phyloP scores from a whole-genome alignment of 2,113 vertebrate genomes.

The Formicarius rufipectus region DNA sequence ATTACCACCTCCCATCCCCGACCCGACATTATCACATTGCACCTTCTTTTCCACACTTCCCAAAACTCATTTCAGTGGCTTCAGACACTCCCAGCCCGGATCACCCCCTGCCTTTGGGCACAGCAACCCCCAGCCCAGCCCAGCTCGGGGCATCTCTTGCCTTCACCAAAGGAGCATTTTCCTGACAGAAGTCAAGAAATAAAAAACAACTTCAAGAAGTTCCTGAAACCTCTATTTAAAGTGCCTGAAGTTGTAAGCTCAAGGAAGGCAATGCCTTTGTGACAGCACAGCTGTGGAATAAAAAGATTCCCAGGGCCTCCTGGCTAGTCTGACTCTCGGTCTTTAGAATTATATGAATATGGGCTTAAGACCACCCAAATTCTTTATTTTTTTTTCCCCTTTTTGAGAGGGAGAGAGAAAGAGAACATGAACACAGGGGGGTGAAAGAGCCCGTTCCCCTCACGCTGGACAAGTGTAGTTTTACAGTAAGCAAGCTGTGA shows the following conservation, averaged over 20 bases:
- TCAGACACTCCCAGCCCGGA: background rate
- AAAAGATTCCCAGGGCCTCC: constrained; percentile 45
- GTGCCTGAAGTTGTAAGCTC: constrained; percentile 24
- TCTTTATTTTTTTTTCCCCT: background rate
- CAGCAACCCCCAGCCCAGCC: background rate
- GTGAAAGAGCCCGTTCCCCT: background rate
- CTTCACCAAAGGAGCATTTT: constrained; percentile 5
- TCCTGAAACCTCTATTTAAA: constrained; percentile 47
- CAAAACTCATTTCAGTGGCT: background rate
- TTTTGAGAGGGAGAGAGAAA: background rate
- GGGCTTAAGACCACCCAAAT: constrained; percentile 56
- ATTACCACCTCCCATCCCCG: background rate
- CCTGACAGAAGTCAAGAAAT: constrained; percentile 53
- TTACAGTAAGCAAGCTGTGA: constrained; percentile 43
- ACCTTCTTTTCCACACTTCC: background rate
- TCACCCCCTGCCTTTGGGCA: background rate
- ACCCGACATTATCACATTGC: background rate
- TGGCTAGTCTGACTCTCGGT: constrained; percentile 1
- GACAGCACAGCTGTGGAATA: constrained; percentile 37
- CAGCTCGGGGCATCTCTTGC: background rate
- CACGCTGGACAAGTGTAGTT: background rate
- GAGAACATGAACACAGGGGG: background rate
- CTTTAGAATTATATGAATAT: constrained; percentile 54
- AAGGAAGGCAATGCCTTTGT: constrained; percentile 18
- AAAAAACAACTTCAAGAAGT: constrained; percentile 42